phyloP scores from a whole-genome alignment of 2,113 vertebrate species.

The Protomyctophum bolini region DNA sequence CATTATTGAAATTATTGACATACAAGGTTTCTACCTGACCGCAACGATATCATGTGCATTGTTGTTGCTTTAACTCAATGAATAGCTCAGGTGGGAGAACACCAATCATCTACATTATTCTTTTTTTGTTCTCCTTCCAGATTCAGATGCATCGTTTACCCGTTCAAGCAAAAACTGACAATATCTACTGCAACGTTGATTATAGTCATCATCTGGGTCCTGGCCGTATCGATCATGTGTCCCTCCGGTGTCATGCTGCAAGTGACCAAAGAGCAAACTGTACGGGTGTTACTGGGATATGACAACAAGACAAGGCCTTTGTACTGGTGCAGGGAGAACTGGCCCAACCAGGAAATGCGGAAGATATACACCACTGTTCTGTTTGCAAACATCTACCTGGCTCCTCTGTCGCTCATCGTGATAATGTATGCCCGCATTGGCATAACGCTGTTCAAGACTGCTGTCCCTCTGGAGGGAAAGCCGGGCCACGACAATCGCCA shows the following conservation, averaged over 20 bases:
- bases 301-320: conserved; percentile 82
- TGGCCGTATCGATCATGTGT: conserved; percentile 89
- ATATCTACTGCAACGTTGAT: conserved; percentile 78
- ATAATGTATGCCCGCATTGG: conserved; percentile 89
- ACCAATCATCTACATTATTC: not conserved
- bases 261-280: conserved; percentile 84
- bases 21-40: no score
- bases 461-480: conserved; percentile 62
- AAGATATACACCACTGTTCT: conserved; percentile 91
- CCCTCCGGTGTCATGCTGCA: conserved; percentile 91
- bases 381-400: conserved; percentile 91
- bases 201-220: conserved; percentile 85
- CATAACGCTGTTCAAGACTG: conserved; percentile 81
- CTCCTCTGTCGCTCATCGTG: conserved; percentile 85
- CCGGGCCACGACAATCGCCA: conserved; percentile 76
- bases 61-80: no score
- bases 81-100: no score
- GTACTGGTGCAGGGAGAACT: conserved; percentile 91
- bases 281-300: conserved; percentile 78
- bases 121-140: conserved; percentile 67
- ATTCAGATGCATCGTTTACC: conserved; percentile 88
- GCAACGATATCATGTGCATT: no score
- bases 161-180: conserved; percentile 90
- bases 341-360: conserved; percentile 89
- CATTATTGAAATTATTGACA: no score